Percentiles rank a stretch among this genome's conserved stretches.
Evolutionary conservation across 2,797 vertebrate species (phyloP).

Genomic region (Alfaro cultratus): DNA sequence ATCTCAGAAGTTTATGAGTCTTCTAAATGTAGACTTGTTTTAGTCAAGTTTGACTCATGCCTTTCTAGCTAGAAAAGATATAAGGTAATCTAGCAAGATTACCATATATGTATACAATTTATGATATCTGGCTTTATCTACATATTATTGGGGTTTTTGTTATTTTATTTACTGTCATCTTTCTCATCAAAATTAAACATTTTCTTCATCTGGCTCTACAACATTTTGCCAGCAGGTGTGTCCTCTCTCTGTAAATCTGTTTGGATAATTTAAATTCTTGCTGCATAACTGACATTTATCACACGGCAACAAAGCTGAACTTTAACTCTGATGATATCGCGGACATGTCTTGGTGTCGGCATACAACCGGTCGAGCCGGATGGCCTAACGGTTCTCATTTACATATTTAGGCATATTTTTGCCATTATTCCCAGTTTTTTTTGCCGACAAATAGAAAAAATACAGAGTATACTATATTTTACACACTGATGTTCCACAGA

Average conservation of each 20-base stretch:
- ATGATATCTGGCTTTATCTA: neutral
- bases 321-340: neutral
- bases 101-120: neutral
- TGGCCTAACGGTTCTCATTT: neutral
- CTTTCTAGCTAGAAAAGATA: neutral
- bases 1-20: neutral
- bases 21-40: neutral
- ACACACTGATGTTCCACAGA: neutral
- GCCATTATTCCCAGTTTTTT: neutral
- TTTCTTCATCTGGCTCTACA: neutral
- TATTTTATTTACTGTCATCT: neutral
- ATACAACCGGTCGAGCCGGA: neutral
- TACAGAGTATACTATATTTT: neutral
- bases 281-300: neutral
- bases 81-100: neutral
- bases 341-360: neutral
- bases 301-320: neutral
- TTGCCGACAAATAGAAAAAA: neutral
- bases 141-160: neutral
- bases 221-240: neutral
- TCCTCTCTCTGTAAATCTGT: neutral
- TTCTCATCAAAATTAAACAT: neutral
- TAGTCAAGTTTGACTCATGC: neutral
- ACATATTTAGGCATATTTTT: neutral
- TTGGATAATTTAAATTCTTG: neutral